A percentile compares a stretch with the other conserved stretches of the same genome.
Conservation (phyloP, 2,797 vertebrate genomes). For the Molossus alvarezi region DNA sequence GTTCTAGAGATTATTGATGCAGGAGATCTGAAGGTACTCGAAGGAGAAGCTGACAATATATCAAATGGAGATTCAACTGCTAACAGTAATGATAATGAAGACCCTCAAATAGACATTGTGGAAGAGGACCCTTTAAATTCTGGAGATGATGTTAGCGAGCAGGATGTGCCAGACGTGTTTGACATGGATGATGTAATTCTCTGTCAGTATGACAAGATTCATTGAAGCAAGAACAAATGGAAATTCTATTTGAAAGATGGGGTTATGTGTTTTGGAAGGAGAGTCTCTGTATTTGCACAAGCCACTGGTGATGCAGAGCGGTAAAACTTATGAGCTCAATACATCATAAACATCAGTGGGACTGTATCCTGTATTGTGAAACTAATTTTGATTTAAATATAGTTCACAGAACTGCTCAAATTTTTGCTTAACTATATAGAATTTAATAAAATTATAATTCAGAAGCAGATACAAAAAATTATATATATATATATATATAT, state of each 20-base stretch:
- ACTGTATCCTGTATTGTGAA: conserved; percentile 65
- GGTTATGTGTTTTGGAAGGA: conserved; percentile 96
- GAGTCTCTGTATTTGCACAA: conserved; percentile 98
- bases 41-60: conserved; percentile 92
- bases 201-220: conserved; percentile 91
- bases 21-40: conserved; percentile 93
- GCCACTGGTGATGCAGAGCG: conserved; percentile 98
- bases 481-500: too few relatives aligned
- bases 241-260: conserved; percentile 99
- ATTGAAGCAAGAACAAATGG: conserved; percentile 99
- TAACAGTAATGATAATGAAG: conserved; percentile 91
- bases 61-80: conserved; percentile 88
- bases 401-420: conserved; percentile 45
- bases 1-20: conserved; percentile 93
- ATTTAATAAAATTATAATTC: conserved; percentile 83
- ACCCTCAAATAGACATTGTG: conserved; percentile 88
- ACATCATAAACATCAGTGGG: conserved; percentile 11
- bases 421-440: conserved; percentile 72
- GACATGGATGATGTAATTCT: too few relatives aligned
- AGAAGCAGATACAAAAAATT: conserved; percentile 64
- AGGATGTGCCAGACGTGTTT: too few relatives aligned
- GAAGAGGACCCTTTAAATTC: conserved; percentile 85
- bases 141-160: too few relatives aligned
- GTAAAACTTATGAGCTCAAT: conserved; percentile 89
- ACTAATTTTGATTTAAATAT: conserved; percentile 72